Evolutionary conservation across 92 coral and sea anemone species (phyloP).

Genomic region (Palythoa heliodiscus): DNA sequence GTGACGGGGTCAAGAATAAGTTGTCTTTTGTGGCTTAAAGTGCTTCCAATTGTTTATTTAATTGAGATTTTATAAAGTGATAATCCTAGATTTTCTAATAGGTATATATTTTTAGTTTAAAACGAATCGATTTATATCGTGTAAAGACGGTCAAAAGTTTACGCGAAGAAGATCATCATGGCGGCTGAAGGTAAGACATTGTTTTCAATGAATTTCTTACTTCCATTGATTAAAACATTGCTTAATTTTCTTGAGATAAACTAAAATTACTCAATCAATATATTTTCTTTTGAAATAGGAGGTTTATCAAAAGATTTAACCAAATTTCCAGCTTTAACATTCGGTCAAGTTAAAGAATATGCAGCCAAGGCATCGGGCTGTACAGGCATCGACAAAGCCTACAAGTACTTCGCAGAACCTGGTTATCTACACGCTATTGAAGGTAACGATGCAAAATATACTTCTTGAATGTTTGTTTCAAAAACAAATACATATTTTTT

Average conservation of each 20-base stretch:
- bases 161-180: constrained; percentile 2
- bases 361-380: constrained; percentile 19
- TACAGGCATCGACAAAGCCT: constrained; percentile 20
- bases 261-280: constrained; percentile 15
- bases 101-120: too few species aligned
- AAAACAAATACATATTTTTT: constrained; percentile 15
- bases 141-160: too few species aligned
- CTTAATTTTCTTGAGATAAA: constrained; percentile 18
- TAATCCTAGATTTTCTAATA: too few species aligned
- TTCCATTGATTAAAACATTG: constrained; percentile 15
- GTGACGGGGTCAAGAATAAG: too few species aligned
- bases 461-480: constrained; percentile 14
- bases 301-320: constrained; percentile 26
- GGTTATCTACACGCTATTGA: constrained; percentile 18
- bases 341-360: constrained; percentile 33
- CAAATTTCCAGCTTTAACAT: constrained; percentile 26
- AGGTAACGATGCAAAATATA: constrained; percentile 12
- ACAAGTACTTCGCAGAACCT: constrained; percentile 44
- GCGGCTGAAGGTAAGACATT: constrained; percentile 10
- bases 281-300: constrained; percentile 16
- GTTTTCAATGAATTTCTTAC: constrained; percentile 22
- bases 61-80: too few species aligned
- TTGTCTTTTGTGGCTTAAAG: too few species aligned
- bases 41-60: too few species aligned
- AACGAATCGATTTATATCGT: too few species aligned